phyloP scores from a whole-genome alignment of 2,797 vertebrate species.

The Macrochelys suwanniensis region DNA sequence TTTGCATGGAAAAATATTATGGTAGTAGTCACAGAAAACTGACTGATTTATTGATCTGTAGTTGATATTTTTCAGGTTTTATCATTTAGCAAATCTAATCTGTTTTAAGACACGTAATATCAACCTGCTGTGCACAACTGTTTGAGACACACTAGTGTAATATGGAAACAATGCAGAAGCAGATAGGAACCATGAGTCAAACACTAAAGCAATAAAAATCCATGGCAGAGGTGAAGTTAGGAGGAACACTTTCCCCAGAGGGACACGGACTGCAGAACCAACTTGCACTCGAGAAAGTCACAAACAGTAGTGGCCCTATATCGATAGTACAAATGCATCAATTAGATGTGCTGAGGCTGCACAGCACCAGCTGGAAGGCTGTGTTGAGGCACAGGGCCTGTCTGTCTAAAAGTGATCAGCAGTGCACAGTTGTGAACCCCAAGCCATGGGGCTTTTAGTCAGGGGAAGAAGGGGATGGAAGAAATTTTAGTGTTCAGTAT shows the following conservation, averaged over 20 bases:
- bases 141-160: neutral
- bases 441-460: too few relatives aligned
- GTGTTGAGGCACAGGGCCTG: neutral
- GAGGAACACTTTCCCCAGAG: fast-evolving
- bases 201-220: neutral
- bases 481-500: neutral
- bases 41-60: neutral
- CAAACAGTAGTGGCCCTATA: neutral
- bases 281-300: neutral
- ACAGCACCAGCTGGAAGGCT: neutral
- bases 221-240: neutral
- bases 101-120: neutral
- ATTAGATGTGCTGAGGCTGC: neutral
- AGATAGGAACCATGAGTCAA: neutral
- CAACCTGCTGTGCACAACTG: neutral
- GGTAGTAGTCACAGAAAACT: neutral
- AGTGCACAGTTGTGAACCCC: too few relatives aligned
- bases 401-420: neutral
- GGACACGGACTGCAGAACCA: neutral
- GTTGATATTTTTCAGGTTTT: neutral
- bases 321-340: neutral
- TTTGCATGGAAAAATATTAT: neutral
- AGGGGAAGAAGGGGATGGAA: too few relatives aligned
- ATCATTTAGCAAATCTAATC: neutral
- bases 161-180: neutral